Conservation (phyloP, 2,797 vertebrate species). For the Anabas testudineus region DNA sequence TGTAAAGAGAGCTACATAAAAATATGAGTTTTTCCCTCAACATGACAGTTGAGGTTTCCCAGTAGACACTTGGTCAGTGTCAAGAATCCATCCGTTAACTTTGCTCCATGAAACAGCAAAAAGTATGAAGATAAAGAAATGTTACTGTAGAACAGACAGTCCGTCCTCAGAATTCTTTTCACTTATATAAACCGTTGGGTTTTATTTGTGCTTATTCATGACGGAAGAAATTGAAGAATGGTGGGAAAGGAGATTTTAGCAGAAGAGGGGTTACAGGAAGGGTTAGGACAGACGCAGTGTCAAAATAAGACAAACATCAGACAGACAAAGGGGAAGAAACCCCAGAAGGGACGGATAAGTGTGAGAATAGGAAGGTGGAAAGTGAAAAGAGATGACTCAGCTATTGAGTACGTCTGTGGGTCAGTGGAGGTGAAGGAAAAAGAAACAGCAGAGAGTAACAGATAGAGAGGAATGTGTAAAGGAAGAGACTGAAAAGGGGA, state of each 20-base stretch:
- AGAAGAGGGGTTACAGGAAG: conserved; percentile 36
- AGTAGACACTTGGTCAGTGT: conserved; percentile 10
- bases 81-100: conserved; percentile 67
- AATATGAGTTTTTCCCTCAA: conserved; percentile 8
- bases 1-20: neutral
- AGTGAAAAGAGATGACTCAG: conserved; percentile 68
- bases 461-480: conserved; percentile 47
- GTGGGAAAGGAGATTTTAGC: conserved; percentile 55
- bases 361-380: conserved; percentile 75
- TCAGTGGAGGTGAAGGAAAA: conserved; percentile 63
- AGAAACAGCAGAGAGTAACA: conserved; percentile 56
- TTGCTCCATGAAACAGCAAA: conserved; percentile 35
- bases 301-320: conserved; percentile 51
- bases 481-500: conserved; percentile 13
- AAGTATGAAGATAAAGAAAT: conserved; percentile 45
- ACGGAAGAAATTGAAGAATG: conserved; percentile 26
- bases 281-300: conserved; percentile 26
- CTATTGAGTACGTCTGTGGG: conserved; percentile 56
- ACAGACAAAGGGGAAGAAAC: conserved; percentile 61
- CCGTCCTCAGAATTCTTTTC: conserved; percentile 31
- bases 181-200: conserved; percentile 15
- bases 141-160: conserved; percentile 46
- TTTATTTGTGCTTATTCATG: neutral
- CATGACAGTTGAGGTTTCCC: conserved; percentile 24
- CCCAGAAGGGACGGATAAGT: conserved; percentile 55